Base-by-base conservation (phyloP, 2,797 vertebrate species). In the Sibirionetta formosa region DNA sequence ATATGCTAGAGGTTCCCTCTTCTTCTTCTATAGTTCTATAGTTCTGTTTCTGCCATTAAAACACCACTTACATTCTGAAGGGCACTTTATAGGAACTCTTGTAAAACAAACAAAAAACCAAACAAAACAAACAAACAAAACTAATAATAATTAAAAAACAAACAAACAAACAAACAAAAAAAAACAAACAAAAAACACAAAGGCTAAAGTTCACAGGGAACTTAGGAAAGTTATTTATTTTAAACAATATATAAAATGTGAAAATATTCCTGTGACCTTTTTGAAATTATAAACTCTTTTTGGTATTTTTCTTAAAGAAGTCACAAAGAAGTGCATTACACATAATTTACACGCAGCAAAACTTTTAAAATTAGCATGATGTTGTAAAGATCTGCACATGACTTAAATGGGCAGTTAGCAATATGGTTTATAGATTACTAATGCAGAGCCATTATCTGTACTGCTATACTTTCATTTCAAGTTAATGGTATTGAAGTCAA, bases 181-280 rank as follows among this genome's bases (percentile, higher is more conserved):
- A 17, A 14, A n/a, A 7, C 5, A 60, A 50, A 17, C 4, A 0
- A 40, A 42, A 42, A 42, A 17, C 3, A 1, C 9, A n/a, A 78
- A 42, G 1, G 46, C 12, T 5, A 31, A 53, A 58, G 58, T 31
- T 42, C 4, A 9, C 16, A 68, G 20, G 33, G 19, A 69, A 33
- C 2, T 63, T 15, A 53, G 7, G 14, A 20, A 9, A 56, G 7
- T 40, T 65, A 36, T 36, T 81, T 46, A 5, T 72, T 72, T 73
- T 58, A 63, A 73, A 57, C 9, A 8, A 16, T 9, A 2, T 24
- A 69, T 23, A 24, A 69, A 76, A 2, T 63, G 33, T 46, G 14
- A 57, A 7, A 72, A 69, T 73, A 40, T 80, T 92, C 24, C 85
- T 76, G 75, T 88, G 65, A 88, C n/a, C 56, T 93, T 46, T 93